Base-by-base conservation (phyloP, 2,797 vertebrate genomes). In the Parauchenoglanis punctatus region DNA sequence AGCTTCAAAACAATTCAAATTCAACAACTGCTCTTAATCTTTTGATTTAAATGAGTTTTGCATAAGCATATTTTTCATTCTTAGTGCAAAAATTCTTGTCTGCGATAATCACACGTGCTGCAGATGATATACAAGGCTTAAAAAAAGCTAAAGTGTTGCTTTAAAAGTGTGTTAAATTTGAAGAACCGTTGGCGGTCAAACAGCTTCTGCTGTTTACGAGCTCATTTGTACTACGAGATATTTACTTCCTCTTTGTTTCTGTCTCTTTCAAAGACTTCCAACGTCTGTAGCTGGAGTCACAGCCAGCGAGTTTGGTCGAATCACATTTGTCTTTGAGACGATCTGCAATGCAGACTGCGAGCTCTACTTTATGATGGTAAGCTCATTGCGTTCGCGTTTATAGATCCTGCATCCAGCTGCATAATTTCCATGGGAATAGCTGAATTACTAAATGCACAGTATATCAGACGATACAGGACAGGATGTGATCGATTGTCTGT, bases 321-420 rank as follows among this genome's bases (percentile, higher is more conserved):
- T 99, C 92, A 97, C 96, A 1, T 99, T 99, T 93, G 95, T 98
- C 89, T 99, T 99, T 94, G 99, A 99, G 94, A 98, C 96, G 18
- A 92, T 95, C 91, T 99, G 99, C 92, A 93, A 93, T 0, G 96
- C 96, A 0, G 97, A 98, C 93, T 99, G 99, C 81, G 97, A 98
- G 88, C 95, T 99, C 56, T 99, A 99, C 95, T 99, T 99, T 86
- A 99, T 99, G 98, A 97, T 97, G 95, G 99, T 99, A 94, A 97
- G 97, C 92, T 44, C 17, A 2, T 12, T 8, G 18, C 11, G 5
- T 11, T 83, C 68, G 17, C 5, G 2, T 25, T 70, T 23, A 31
- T 83, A 7, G 20, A 18, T 11, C 18, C 56, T 49, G 72, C 23
- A 15, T n/a, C 44, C 11, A 15, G 1, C 0, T 56, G 52, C 11